Conservation (phyloP, 1,140 invertebrate genomes). For the Oncopodura yosiiana region DNA sequence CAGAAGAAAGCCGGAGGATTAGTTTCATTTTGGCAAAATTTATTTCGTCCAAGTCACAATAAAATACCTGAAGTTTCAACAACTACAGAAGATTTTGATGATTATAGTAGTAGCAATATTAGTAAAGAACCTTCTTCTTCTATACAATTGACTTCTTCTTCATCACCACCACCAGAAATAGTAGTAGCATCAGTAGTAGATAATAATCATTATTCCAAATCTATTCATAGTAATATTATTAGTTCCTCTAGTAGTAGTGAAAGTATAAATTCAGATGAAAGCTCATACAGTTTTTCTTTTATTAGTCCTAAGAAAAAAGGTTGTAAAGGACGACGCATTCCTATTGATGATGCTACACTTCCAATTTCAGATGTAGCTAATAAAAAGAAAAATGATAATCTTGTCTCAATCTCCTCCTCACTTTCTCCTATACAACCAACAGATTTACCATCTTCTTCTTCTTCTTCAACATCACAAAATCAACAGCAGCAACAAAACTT, state of each 20-base stretch:
- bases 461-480: neutral
- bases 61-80: constrained; percentile 11
- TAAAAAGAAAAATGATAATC: neutral
- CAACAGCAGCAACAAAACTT: neutral
- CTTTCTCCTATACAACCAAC: neutral
- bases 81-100: neutral
- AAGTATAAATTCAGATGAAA: constrained; percentile 27
- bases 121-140: neutral
- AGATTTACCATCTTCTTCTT: neutral
- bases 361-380: neutral
- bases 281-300: constrained; percentile 30
- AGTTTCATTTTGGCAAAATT: constrained; percentile 8
- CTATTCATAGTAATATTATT: no score
- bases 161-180: no score
- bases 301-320: constrained; percentile 24
- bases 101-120: constrained; percentile 10
- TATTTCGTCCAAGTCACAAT: constrained; percentile 4
- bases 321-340: constrained; percentile 25
- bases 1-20: constrained; percentile 21
- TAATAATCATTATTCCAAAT: no score
- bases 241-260: constrained; percentile 1
- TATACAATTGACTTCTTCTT: no score
- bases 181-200: no score
- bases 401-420: neutral
- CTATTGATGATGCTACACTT: constrained; percentile 20